Evolutionary conservation across 2,797 vertebrate species (phyloP).

Genomic region (Anguilla anguilla): DNA sequence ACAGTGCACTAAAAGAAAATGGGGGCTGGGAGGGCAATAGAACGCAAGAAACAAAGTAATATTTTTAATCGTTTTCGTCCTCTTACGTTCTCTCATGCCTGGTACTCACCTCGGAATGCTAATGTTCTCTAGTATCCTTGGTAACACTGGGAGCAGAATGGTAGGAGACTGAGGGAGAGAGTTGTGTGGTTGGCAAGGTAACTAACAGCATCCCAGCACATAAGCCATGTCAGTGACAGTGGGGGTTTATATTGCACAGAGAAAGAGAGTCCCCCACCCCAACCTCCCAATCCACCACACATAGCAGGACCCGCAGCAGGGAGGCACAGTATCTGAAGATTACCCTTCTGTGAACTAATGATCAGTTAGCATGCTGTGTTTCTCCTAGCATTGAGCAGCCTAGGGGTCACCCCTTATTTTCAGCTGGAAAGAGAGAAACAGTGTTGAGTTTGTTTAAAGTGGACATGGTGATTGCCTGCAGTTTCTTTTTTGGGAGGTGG

Average conservation of each 20-base stretch:
- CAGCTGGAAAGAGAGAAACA: neutral
- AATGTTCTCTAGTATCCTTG: conserved; percentile 73
- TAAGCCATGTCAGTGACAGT: neutral
- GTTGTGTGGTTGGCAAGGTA: conserved; percentile 60
- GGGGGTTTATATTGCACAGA: conserved; percentile 22
- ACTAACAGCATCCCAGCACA: conserved; percentile 39
- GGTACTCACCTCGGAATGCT: conserved; percentile 66
- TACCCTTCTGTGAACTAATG: conserved; percentile 36
- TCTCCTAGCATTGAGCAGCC: neutral
- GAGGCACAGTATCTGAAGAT: neutral
- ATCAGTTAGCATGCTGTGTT: conserved; percentile 19
- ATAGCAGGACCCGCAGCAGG: neutral
- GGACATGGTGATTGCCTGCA: neutral
- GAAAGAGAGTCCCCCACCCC: neutral
- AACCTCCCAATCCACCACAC: neutral
- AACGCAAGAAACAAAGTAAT: conserved; percentile 12
- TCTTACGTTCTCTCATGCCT: conserved; percentile 32
- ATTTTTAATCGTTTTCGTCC: conserved; percentile 4
- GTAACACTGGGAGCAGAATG: conserved; percentile 65
- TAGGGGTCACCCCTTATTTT: neutral
- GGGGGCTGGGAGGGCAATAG: neutral
- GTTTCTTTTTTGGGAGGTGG: neutral
- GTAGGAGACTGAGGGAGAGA: conserved; percentile 54
- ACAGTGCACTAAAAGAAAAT: conserved; percentile 8
- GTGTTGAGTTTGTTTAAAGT: neutral